phyloP scores from a whole-genome alignment of 2,113 vertebrate genomes.

The Scartelaos histophorus region DNA sequence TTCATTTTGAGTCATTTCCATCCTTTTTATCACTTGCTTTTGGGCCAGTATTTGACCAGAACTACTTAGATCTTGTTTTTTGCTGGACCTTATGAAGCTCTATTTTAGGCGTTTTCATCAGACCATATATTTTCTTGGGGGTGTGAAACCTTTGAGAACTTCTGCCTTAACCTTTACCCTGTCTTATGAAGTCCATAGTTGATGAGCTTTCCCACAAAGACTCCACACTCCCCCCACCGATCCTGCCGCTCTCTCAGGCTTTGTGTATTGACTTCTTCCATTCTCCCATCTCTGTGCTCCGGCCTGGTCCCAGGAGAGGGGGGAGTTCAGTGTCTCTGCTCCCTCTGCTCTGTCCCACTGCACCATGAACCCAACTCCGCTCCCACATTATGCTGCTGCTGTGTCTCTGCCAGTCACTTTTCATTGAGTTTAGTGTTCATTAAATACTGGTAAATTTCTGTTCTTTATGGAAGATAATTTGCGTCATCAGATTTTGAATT shows the following conservation, averaged over 20 bases:
- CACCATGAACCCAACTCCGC: slow-evolving; percentile 35
- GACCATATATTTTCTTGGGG: not conserved
- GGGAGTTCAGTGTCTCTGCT: slow-evolving; percentile 29
- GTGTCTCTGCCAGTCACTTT: not conserved
- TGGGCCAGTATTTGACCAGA: no score
- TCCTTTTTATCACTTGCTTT: no score
- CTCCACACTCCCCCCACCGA: not conserved
- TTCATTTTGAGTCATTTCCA: no score
- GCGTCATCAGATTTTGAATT: no score
- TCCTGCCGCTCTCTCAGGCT: slow-evolving; percentile 33
- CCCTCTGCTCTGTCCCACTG: slow-evolving; percentile 27
- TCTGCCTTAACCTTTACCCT: not conserved
- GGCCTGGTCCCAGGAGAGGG: slow-evolving; percentile 25
- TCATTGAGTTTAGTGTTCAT: not conserved
- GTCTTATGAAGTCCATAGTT: slow-evolving; percentile 6
- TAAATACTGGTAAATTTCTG: no score
- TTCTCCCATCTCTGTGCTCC: slow-evolving; percentile 38
- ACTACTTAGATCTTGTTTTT: no score
- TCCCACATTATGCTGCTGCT: not conserved
- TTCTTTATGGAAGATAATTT: no score
- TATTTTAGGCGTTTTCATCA: no score
- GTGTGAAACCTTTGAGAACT: not conserved
- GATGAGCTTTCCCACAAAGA: not conserved
- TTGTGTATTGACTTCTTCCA: slow-evolving; percentile 54
- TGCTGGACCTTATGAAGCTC: no score